Conservation (phyloP, 2,113 vertebrate genomes). For the Megaceryle maxima region DNA sequence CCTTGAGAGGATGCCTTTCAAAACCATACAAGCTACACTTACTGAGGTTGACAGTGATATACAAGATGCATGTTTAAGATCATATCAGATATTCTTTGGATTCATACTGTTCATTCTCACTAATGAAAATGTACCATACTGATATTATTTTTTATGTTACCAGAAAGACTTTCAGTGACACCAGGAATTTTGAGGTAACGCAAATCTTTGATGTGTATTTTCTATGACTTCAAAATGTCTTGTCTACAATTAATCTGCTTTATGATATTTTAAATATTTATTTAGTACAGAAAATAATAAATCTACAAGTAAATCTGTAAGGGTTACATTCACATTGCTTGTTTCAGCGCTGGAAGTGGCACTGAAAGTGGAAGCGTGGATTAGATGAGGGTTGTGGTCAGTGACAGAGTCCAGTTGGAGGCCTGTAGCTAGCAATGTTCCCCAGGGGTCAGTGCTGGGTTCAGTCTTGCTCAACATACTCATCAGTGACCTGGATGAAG, state of each 20-base stretch:
- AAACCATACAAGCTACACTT: not conserved
- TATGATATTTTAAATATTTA: not conserved
- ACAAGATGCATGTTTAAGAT: not conserved
- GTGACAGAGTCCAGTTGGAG: too few relatives aligned
- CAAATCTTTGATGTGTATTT: not conserved
- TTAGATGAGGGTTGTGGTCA: too few relatives aligned
- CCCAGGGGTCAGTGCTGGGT: too few relatives aligned
- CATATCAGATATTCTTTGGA: not conserved
- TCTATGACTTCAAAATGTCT: not conserved
- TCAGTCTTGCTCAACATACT: too few relatives aligned
- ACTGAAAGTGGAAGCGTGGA: too few relatives aligned
- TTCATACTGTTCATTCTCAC: not conserved
- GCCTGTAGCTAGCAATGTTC: too few relatives aligned
- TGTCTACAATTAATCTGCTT: not conserved
- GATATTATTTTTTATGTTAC: not conserved
- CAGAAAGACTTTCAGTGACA: not conserved
- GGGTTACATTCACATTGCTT: not conserved
- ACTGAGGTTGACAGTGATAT: not conserved
- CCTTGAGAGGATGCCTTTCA: not conserved
- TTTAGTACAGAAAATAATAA: not conserved
- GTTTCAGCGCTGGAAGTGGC: not conserved
- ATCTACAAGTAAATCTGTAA: not conserved
- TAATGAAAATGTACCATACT: slow-evolving; percentile 1
- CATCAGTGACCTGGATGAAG: too few relatives aligned
- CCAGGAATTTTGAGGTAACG: not conserved